Evolutionary conservation across 2,113 vertebrate species (phyloP), one percentile per base, ranked within the genome.

Genomic region (Takifugu bimaculatus): DNA sequence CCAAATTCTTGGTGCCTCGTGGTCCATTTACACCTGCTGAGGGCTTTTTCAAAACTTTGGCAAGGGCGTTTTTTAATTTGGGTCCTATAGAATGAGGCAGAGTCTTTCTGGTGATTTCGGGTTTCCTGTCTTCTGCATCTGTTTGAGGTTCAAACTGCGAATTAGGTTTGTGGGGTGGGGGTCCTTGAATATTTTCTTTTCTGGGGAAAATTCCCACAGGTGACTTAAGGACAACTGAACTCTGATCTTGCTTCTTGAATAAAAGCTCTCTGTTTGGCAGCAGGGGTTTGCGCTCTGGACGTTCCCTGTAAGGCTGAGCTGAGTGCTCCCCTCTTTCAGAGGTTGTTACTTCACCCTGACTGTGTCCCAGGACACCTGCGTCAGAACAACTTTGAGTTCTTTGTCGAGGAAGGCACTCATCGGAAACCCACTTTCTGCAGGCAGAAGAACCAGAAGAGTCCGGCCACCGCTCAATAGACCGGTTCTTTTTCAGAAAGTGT

Each of bases 341-440:
- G 9, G 81, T 84, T 57, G 42, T 66, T 3, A 39, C 39, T 60
- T 44, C 69, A 29, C 47, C 74, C 13, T 20, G 59, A 53, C 64
- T 68, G 57, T 63, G 74, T 61, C 80, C 81, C 48, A 48, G 1
- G n/a, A 20, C 20, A 20, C 20, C 20, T 20, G 45, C 72, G 53
- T 64, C 80, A 1, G 90, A 88, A 66, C 81, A 79, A 75, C 81
- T 73, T 44, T 78, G 82, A 68, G 88, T 78, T 80, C 87, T 83
- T 84, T 77, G 57, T 51, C 85, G 79, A 45, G 81, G 77, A 70
- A 93, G 74, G 70, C 71, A 78, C 60, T 93, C 91, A 73, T 91
- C 85, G 4, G 91, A 90, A 56, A 87, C 65, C 79, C 85, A 85
- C 59, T 86, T 90, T 57, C 81, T 79, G 66, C 85, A 88, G 89